These are phyloP conservation scores for Sternarchorhynchus goeldii DNA, from an alignment of 2,797 vertebrate species.

Conservation along the genomic window DNA sequence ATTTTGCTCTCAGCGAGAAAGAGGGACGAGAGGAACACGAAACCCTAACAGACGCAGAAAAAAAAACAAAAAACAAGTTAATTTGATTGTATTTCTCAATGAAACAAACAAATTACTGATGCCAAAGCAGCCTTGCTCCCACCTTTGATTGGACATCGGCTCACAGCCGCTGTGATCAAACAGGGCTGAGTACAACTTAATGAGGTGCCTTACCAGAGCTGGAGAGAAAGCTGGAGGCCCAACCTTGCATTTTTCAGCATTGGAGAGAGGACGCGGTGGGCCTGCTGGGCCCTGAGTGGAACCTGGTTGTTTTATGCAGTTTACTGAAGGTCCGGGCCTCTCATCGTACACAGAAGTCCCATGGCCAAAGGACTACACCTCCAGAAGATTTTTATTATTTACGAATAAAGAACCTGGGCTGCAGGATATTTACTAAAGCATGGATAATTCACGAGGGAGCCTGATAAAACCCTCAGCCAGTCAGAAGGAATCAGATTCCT, in stretches of 20 bases:
- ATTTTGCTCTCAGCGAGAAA: background rate
- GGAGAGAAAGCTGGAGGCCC: background rate
- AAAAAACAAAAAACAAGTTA: background rate
- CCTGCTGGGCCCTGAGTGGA: background rate
- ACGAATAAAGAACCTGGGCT: conserved; percentile 5
- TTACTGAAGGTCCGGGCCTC: conserved; percentile 26
- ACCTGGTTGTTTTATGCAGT: conserved; percentile 7
- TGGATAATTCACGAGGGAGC: background rate
- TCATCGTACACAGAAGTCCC: too few relatives aligned
- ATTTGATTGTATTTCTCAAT: background rate
- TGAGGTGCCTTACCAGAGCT: background rate
- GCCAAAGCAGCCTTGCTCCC: background rate
- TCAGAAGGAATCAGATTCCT: background rate
- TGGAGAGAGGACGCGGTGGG: background rate
- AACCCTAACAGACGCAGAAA: background rate
- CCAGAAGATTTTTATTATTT: background rate
- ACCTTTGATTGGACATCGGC: too few relatives aligned
- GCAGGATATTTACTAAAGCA: background rate
- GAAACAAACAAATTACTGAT: background rate
- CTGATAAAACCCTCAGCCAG: background rate
- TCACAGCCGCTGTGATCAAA: background rate
- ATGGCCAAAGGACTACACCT: background rate
- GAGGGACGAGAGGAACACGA: background rate
- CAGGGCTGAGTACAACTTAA: background rate
- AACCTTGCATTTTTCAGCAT: background rate